A percentile compares a stretch with the other conserved stretches of the same genome.
Conservation (phyloP, 35 echinoderm and acorn worm species). For the Lytechinus pictus region DNA sequence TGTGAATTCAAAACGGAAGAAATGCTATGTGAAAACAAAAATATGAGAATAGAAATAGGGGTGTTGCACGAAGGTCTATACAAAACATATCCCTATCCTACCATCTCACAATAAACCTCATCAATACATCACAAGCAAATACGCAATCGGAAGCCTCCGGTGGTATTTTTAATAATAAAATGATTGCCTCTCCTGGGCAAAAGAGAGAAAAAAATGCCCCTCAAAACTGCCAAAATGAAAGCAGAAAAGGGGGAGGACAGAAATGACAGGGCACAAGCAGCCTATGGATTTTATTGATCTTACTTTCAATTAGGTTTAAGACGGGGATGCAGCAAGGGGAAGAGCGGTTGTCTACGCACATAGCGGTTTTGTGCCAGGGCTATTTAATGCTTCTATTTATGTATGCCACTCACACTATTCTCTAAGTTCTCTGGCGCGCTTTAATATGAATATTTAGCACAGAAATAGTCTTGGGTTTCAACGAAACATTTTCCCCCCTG, state of each 20-base stretch:
- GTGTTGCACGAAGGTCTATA: neutral
- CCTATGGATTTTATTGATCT: constrained; percentile 48
- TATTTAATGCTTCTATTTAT: neutral
- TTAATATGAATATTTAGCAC: constrained; percentile 50
- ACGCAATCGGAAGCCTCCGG: neutral
- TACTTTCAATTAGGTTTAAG: constrained; percentile 39
- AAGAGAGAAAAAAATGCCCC: neutral
- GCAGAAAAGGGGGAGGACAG: neutral
- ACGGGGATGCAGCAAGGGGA: neutral
- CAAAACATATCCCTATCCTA: neutral
- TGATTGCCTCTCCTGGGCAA: neutral
- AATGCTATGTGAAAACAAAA: neutral
- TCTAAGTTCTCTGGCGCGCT: constrained; percentile 25
- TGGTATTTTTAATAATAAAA: neutral
- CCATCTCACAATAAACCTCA: neutral
- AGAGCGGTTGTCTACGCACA: neutral
- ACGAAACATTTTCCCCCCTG: neutral
- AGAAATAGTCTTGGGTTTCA: constrained; percentile 22
- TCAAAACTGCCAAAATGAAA: constrained; percentile 16
- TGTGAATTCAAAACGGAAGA: no score
- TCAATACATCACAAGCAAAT: no score
- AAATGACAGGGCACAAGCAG: constrained; percentile 34
- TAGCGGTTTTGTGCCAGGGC: neutral
- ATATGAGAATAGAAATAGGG: neutral
- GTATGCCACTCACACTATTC: constrained; percentile 24